A percentile compares a stretch with the other conserved stretches of the same genome.
phyloP scores from a whole-genome alignment of 2,888 invertebrate genomes.

The Nectonema munidae region DNA sequence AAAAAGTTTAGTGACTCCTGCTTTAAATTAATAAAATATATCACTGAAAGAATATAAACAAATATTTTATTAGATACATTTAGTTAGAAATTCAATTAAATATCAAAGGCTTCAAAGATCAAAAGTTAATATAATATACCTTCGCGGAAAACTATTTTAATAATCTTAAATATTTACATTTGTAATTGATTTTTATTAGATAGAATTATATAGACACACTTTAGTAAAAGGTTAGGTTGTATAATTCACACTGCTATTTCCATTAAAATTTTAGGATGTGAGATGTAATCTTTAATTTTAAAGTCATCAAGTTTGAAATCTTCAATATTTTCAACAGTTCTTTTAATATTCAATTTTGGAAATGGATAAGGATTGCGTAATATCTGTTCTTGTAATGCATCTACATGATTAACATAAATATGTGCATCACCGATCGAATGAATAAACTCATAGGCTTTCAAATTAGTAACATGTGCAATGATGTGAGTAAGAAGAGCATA shows the following conservation, averaged over 20 bases:
- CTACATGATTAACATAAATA: constrained; percentile 58
- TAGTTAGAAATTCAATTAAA: too few species aligned
- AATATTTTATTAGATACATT: too few species aligned
- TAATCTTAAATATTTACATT: neutral
- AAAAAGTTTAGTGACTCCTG: too few species aligned
- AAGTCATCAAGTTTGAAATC: constrained; percentile 57
- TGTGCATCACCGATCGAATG: constrained; percentile 81
- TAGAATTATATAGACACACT: neutral
- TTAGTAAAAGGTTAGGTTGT: neutral
- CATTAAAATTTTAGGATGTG: constrained; percentile 61
- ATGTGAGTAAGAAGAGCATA: constrained; percentile 68
- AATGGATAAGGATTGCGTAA: constrained; percentile 22
- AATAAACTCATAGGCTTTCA: constrained; percentile 66
- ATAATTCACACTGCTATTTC: constrained; percentile 46
- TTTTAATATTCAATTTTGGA: constrained; percentile 41
- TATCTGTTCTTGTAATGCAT: constrained; percentile 41
- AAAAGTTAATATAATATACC: too few species aligned
- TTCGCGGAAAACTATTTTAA: too few species aligned
- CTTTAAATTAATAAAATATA: too few species aligned
- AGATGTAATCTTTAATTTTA: constrained; percentile 44
- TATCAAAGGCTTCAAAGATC: too few species aligned
- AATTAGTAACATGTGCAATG: constrained; percentile 67
- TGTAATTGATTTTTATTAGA: neutral
- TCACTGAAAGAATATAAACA: too few species aligned
- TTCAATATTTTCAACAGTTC: constrained; percentile 39